phyloP scores from a whole-genome alignment of 2,888 invertebrate species.

The Drosophila melanocephala region DNA sequence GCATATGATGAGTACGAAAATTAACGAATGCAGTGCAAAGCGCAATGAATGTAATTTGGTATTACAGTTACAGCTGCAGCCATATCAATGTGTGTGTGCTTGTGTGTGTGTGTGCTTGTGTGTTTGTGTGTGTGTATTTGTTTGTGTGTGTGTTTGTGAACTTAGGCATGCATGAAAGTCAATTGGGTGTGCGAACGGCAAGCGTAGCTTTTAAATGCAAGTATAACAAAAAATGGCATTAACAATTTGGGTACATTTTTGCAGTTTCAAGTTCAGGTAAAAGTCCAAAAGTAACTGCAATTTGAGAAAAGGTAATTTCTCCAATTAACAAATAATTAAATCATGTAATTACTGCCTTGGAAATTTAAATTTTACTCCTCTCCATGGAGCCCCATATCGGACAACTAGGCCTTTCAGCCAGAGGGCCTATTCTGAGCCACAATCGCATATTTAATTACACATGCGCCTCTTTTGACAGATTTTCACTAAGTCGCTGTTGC shows the following conservation, averaged over 20 bases:
- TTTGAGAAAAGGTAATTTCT: constrained; percentile 14
- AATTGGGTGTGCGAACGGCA: constrained; percentile 58
- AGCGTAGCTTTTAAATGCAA: constrained; percentile 2
- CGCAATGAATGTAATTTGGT: constrained; percentile 50
- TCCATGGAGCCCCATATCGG: constrained; percentile 9
- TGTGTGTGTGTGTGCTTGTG: neutral
- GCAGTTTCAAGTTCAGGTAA: constrained; percentile 22
- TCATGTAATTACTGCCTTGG: neutral
- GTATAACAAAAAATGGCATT: constrained; percentile 33
- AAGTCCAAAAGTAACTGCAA: constrained; percentile 22
- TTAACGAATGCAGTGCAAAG: constrained; percentile 63
- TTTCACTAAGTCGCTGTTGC: constrained; percentile 48
- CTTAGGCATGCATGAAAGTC: constrained; percentile 52
- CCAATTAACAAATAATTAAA: constrained; percentile 57
- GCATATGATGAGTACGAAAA: constrained; percentile 35
- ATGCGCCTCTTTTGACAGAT: constrained; percentile 57
- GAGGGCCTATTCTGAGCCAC: neutral
- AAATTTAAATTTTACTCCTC: constrained; percentile 49
- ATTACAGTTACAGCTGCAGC: constrained; percentile 42
- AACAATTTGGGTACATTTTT: constrained; percentile 16
- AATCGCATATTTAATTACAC: constrained; percentile 64
- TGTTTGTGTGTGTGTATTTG: constrained; percentile 9
- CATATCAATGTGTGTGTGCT: constrained; percentile 27
- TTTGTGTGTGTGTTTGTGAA: constrained; percentile 18
- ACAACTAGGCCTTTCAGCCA: neutral